Base-by-base conservation (phyloP, 2,797 vertebrate genomes). In the Sebastes reedi region DNA sequence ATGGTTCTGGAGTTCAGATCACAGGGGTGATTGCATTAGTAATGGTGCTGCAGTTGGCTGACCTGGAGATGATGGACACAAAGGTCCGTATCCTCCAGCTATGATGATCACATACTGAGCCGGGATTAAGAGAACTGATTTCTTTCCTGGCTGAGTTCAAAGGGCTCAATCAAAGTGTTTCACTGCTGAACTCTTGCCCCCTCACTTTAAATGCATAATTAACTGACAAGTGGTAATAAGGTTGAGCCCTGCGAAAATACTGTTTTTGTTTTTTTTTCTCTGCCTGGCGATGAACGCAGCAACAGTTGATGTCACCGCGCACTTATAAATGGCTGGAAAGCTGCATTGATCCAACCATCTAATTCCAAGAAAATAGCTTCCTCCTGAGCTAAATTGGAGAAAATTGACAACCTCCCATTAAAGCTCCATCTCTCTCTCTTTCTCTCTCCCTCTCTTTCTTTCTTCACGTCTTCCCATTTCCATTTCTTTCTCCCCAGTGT, bases 111-210 rank as follows among this genome's bases (percentile, higher is more conserved):
- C 88, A 92, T 80, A 60, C 61, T 72, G 87, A 66, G 85, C 62
- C 42, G 29, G 85, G 86, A 93, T 91, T 90, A 90, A 86, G 81
- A 88, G 74, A 76, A 80, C 83, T 85, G 72, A 91, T 94, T 91
- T 91, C 81, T 87, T 92, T 85, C 83, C 88, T 67, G 72, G 54
- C 68, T 60, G 74, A 87, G 92, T 93, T 93, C 89, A 93, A 90
- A 94, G 91, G 77, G 80, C 90, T 88, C 77, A 90, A 86, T 95
- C 89, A 90, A 91, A 92, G 82, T 76, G 77, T 86, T 91, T 87
- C 79, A 82, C 80, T 72, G 61, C 80, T 91, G 86, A 92, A 90
- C 88, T 86, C 46, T 72, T 75, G 67, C 64, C 77, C 82, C 67
- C 39, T 6, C 27, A 18, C 78, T 90, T 88, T 78, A 68, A 85